These are phyloP conservation scores for Fissipunctia ypsillon DNA, from an alignment of 2,888 invertebrate genomes.

Conservation along the genomic window DNA sequence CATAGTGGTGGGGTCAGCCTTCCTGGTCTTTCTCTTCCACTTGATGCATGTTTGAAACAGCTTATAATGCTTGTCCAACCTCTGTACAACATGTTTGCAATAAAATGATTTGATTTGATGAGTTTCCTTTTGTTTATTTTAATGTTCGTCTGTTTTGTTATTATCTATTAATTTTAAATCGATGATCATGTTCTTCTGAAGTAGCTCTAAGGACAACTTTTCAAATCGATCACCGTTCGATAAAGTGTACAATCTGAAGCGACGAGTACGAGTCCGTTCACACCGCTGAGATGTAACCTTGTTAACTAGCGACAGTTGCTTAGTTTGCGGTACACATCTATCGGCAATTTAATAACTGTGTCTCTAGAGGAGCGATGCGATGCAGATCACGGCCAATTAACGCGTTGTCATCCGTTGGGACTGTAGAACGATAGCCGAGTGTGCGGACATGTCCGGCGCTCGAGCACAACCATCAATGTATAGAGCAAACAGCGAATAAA, in stretches of 20 bases:
- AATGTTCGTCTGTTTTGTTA: not conserved
- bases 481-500: slow-evolving; percentile 30
- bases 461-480: slow-evolving; percentile 16
- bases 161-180: not conserved
- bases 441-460: not conserved
- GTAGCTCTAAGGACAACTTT: slow-evolving; percentile 8
- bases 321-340: not conserved
- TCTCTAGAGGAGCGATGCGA: slow-evolving; percentile 26
- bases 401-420: slow-evolving; percentile 46
- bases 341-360: slow-evolving; percentile 29
- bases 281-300: no score
- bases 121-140: no score
- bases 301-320: not conserved
- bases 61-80: no score
- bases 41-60: no score
- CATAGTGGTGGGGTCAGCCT: no score
- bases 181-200: not conserved
- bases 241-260: slow-evolving; percentile 1
- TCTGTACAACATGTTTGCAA: no score
- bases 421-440: slow-evolving; percentile 6
- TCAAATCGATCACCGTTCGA: slow-evolving; percentile 19
- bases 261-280: no score
- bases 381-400: slow-evolving; percentile 53
- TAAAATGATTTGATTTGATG: no score
- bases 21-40: no score